phyloP scores from a whole-genome alignment of 2,888 invertebrate genomes.

The Gortyna flavago region DNA sequence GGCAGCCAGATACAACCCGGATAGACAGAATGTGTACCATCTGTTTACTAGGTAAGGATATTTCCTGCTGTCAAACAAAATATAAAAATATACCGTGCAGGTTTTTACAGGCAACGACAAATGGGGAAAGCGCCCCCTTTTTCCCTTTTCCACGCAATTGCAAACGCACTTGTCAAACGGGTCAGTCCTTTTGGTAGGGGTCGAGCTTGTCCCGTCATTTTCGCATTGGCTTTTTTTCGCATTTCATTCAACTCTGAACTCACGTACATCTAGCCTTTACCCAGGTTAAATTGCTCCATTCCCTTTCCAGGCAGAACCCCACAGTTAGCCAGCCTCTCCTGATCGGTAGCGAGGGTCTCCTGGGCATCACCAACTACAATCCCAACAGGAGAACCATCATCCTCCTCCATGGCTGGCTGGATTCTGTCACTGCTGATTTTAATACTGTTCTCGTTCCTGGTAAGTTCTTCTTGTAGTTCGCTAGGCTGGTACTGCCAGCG shows the following conservation, averaged over 20 bases:
- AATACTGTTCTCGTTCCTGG: constrained; percentile 71
- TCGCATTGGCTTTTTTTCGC: too few species aligned
- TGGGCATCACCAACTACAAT: constrained; percentile 72
- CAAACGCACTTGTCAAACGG: too few species aligned
- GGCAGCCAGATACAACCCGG: constrained; percentile 49
- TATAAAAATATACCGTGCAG: too few species aligned
- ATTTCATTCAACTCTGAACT: not conserved
- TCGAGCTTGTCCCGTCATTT: too few species aligned
- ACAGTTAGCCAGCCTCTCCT: constrained; percentile 74
- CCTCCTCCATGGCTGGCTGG: constrained; percentile 75
- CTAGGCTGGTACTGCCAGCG: too few species aligned
- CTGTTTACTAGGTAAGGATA: constrained; percentile 52
- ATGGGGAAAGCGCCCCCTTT: too few species aligned
- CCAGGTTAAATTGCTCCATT: not conserved
- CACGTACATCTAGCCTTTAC: too few species aligned
- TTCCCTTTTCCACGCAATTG: too few species aligned
- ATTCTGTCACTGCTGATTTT: constrained; percentile 62
- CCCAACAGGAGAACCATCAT: constrained; percentile 69
- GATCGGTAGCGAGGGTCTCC: constrained; percentile 56
- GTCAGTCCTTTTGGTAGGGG: too few species aligned
- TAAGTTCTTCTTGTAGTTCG: constrained; percentile 22
- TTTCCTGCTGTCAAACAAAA: too few species aligned
- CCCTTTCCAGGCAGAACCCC: constrained; percentile 70
- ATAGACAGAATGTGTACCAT: constrained; percentile 53
- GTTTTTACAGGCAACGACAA: too few species aligned